Percentiles rank a stretch among this genome's conserved stretches.
phyloP scores from a whole-genome alignment of 2,797 vertebrate species.

The Apogon talboti region DNA sequence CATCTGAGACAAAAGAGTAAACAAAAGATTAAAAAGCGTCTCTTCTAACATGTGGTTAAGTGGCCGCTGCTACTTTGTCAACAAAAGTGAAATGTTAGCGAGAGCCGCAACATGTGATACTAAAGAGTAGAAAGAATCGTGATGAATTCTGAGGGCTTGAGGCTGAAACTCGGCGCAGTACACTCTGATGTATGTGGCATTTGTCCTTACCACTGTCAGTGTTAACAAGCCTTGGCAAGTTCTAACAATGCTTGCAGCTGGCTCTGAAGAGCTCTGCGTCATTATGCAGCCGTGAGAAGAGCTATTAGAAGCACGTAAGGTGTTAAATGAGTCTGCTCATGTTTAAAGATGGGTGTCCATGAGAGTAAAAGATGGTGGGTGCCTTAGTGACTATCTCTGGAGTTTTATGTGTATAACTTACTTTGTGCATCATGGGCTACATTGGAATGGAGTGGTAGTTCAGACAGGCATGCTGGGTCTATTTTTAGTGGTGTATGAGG shows the following conservation, averaged over 20 bases:
- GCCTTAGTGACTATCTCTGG: constrained; percentile 36
- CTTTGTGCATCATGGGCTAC: constrained; percentile 44
- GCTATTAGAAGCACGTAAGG: constrained; percentile 72
- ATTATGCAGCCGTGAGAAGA: constrained; percentile 75
- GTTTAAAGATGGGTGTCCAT: constrained; percentile 55
- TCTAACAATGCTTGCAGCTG: constrained; percentile 85
- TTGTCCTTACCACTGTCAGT: constrained; percentile 87
- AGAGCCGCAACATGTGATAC: constrained; percentile 77
- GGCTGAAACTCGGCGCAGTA: constrained; percentile 30
- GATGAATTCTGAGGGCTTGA: constrained; percentile 78
- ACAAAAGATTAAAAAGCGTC: constrained; percentile 31
- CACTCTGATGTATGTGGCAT: constrained; percentile 80
- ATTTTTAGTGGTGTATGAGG: constrained; percentile 90
- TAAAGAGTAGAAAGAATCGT: constrained; percentile 74
- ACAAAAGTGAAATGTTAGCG: constrained; percentile 75
- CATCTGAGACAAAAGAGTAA: constrained; percentile 50
- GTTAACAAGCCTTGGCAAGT: constrained; percentile 87
- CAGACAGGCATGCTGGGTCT: constrained; percentile 83
- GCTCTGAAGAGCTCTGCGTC: constrained; percentile 79
- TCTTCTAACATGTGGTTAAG: constrained; percentile 27
- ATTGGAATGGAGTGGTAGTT: constrained; percentile 58
- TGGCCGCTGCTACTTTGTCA: constrained; percentile 72
- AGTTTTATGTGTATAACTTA: constrained; percentile 23
- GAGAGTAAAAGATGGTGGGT: constrained; percentile 37
- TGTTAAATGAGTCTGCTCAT: constrained; percentile 76